Evolutionary conservation across 2,888 invertebrate genomes (phyloP).

Genomic region (Chloromyia formosa): DNA sequence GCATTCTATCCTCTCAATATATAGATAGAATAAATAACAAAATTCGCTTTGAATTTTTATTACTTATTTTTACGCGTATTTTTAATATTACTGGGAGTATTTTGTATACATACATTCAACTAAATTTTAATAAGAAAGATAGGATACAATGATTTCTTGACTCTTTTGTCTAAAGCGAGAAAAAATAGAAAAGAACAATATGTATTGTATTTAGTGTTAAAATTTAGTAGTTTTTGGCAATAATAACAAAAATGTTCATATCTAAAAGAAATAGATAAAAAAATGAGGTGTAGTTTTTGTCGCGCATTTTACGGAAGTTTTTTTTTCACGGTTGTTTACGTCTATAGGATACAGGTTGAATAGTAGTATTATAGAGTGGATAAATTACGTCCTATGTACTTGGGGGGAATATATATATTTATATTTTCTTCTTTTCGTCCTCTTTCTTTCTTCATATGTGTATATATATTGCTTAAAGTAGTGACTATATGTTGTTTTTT

Average conservation of each 20-base stretch:
- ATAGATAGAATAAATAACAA: too few species aligned
- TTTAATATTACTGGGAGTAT: not conserved
- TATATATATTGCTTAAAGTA: constrained; percentile 59
- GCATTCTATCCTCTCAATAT: too few species aligned
- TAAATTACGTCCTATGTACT: constrained; percentile 46
- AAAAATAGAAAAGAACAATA: not conserved
- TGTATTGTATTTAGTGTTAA: not conserved
- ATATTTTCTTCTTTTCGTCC: too few species aligned
- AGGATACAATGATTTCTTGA: not conserved
- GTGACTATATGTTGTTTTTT: constrained; percentile 63
- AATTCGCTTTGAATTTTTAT: not conserved
- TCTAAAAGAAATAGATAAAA: too few species aligned
- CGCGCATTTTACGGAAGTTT: not conserved
- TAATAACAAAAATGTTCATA: too few species aligned
- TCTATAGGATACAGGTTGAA: constrained; percentile 27
- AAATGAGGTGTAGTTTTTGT: too few species aligned
- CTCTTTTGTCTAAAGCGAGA: not conserved
- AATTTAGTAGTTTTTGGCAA: too few species aligned
- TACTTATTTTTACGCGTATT: not conserved
- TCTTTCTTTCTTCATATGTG: too few species aligned
- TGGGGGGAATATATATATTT: constrained; percentile 46
- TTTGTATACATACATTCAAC: constrained; percentile 14
- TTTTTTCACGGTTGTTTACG: not conserved
- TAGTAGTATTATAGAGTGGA: not conserved
- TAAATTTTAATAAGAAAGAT: not conserved